Evolutionary conservation across 2,113 vertebrate genomes (phyloP).

Genomic region (Eubucco bourcierii): DNA sequence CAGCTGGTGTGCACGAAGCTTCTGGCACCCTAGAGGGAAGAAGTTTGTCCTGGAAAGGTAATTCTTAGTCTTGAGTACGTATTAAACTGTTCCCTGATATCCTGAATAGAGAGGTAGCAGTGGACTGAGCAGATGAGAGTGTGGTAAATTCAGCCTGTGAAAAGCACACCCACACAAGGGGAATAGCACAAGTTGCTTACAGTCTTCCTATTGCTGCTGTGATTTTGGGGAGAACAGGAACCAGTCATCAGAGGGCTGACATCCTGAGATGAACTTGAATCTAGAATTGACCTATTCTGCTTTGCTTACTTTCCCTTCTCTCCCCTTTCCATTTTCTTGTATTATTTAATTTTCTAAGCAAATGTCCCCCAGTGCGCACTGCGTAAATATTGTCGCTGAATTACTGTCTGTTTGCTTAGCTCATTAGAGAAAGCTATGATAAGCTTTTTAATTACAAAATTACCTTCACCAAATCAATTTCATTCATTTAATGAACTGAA

Average conservation of each 20-base stretch:
- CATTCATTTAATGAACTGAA: constrained; percentile 80
- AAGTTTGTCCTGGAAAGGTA: constrained; percentile 3
- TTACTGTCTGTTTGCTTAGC: constrained; percentile 81
- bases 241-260: not conserved
- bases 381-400: constrained; percentile 82
- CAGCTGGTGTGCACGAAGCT: not conserved
- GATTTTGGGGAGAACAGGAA: not conserved
- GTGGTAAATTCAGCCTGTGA: constrained; percentile 19
- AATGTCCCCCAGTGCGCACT: constrained; percentile 53
- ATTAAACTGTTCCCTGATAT: constrained; percentile 6
- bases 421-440: constrained; percentile 82
- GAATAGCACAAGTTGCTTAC: not conserved
- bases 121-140: not conserved
- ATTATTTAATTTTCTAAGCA: constrained; percentile 78
- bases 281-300: constrained; percentile 5
- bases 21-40: not conserved
- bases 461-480: constrained; percentile 80
- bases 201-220: not conserved
- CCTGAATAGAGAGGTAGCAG: not conserved
- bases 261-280: not conserved
- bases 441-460: constrained; percentile 88
- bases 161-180: not conserved
- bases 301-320: constrained; percentile 30
- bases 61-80: not conserved
- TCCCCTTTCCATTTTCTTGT: constrained; percentile 17